Conservation (phyloP, 2,888 invertebrate genomes). For the Achlya flavicornis region DNA sequence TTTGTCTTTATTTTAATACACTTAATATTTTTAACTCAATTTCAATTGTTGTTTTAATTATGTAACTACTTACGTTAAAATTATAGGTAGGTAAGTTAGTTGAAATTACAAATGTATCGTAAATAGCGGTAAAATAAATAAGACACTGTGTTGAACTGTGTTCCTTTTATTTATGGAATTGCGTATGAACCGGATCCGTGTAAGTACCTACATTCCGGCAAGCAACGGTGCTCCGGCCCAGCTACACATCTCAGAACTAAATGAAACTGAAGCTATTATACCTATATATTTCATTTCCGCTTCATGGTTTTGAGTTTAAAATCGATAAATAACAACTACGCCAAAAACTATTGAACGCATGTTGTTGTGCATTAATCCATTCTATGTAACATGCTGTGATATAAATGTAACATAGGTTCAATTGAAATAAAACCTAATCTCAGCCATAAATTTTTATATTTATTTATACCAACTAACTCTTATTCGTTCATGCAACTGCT, state of each 20-base stretch:
- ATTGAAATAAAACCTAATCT: no score
- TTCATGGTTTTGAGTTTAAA: conserved; percentile 24
- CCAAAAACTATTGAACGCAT: background rate
- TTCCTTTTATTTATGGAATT: conserved; percentile 19
- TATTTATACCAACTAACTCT: no score
- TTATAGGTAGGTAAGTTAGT: no score
- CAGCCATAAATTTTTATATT: no score
- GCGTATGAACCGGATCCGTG: conserved; percentile 53
- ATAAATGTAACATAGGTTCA: background rate
- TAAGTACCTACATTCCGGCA: conserved; percentile 46
- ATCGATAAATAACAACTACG: background rate
- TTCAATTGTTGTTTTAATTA: no score
- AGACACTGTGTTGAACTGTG: background rate
- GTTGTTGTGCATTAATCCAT: background rate
- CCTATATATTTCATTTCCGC: conserved; percentile 22
- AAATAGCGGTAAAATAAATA: conserved; percentile 20
- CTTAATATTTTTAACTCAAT: no score
- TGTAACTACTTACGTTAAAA: no score
- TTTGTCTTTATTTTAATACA: no score
- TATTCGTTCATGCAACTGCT: no score
- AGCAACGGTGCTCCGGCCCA: conserved; percentile 57
- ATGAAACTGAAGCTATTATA: conserved; percentile 3
- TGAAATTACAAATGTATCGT: background rate
- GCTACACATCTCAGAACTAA: conserved; percentile 36
- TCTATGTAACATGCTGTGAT: background rate